Evolutionary conservation across 1,140 invertebrate genomes (phyloP).

Genomic region (Delia radicum): DNA sequence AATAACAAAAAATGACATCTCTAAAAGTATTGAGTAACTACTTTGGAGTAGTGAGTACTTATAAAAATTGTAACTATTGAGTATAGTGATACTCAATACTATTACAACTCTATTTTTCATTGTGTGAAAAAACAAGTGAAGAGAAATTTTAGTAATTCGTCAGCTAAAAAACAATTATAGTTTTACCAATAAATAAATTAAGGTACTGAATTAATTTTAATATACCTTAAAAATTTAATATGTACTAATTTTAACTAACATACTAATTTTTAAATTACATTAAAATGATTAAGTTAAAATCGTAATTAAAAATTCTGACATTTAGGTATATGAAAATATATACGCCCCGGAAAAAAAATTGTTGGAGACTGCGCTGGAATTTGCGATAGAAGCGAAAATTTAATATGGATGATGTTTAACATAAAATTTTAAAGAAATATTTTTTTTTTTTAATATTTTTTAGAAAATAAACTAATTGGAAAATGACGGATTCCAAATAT

Average conservation of each 20-base stretch:
- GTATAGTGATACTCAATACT: too few relatives aligned
- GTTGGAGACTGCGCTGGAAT: neutral
- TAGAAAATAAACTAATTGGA: neutral
- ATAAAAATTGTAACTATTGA: too few relatives aligned
- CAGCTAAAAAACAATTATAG: neutral
- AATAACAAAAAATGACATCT: too few relatives aligned
- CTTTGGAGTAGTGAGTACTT: too few relatives aligned
- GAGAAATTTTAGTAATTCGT: neutral
- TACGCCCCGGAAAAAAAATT: conserved; percentile 3
- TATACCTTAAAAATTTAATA: neutral
- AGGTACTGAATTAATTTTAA: neutral
- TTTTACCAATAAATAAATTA: neutral
- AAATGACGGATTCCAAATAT: conserved; percentile 99
- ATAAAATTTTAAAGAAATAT: neutral
- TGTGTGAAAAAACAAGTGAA: neutral
- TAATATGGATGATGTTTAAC: neutral
- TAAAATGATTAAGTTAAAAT: neutral
- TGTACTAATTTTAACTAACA: too few relatives aligned
- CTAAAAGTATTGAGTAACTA: too few relatives aligned
- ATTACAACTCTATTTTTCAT: too few relatives aligned
- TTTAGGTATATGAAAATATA: neutral
- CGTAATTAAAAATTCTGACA: neutral
- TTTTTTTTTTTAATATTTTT: neutral
- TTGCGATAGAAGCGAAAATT: neutral
- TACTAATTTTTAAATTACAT: neutral